Base-by-base conservation (phyloP, 2,797 vertebrate genomes). In the Enteromius thamalakanensis region DNA sequence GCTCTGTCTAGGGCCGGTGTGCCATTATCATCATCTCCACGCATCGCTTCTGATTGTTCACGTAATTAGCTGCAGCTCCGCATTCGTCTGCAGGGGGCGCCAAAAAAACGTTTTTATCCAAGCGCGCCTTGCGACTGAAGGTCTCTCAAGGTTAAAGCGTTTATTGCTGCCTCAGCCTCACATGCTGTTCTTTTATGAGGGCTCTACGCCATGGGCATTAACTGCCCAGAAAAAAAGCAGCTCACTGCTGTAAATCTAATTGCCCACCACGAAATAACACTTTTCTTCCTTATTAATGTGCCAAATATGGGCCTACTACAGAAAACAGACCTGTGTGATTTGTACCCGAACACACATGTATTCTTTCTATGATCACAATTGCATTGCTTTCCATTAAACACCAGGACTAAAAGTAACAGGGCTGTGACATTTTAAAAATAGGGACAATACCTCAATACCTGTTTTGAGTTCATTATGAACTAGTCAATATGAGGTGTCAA, bases 101-200 rank as follows among this genome's bases (percentile, higher is more conserved):
- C 88, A 26, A 83, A 81, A 71, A 69, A 86, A 76, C 88, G 83
- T 69, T 60, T 75, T 79, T 77, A 58, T 82, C 86, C 88, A 75
- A 67, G 65, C 49, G 42, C 69, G 81, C 45, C 77, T 76, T 80
- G 80, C 81, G 79, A 89, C 45, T 90, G 92, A 93, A 92, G 92
- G 92, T 94, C 93, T 90, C 92, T 94, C 94, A 94, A 94, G 93
- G 93, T 94, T 92, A 92, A 90, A 89, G 86, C 88, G 87, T 90
- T 89, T 84, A 90, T 88, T 87, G 76, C 86, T 81, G 84, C 79
- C 84, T 87, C 85, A 78, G 83, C 40, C 79, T 70, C 87, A 10
- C 10, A 81, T 26, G 71, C 81, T 32, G 80, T 72, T 89, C 88
- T 87, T 88, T 93, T 90, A 90, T 87, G 82, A 84, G 86, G 79